Percentiles rank a stretch among this genome's conserved stretches.
Evolutionary conservation across 2,113 vertebrate species (phyloP).

Genomic region (Prochilodus magdalenae): DNA sequence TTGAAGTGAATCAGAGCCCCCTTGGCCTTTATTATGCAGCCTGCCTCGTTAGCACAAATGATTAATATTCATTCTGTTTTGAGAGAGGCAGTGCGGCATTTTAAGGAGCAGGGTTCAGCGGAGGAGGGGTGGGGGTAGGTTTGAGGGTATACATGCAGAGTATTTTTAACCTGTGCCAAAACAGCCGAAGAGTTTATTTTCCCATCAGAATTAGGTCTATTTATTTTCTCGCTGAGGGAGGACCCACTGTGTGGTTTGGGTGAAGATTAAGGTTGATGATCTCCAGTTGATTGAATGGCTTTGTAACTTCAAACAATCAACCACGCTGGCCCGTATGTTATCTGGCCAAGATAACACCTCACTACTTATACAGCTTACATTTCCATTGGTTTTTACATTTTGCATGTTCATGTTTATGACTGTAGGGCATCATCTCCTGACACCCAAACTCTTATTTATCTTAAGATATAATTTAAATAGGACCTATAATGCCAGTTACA

Average conservation of each 20-base stretch:
- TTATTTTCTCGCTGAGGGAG: constrained; percentile 1
- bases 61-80: constrained; percentile 63
- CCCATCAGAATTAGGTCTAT: constrained; percentile 2
- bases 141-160: background rate
- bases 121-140: constrained; percentile 2
- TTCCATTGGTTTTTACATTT: no score
- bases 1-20: constrained; percentile 39
- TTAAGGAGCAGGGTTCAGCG: constrained; percentile 27
- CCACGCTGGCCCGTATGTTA: no score
- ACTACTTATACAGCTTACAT: no score
- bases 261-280: background rate
- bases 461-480: no score
- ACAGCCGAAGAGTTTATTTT: background rate
- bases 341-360: no score
- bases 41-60: constrained; percentile 54
- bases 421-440: no score
- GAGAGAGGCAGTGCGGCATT: constrained; percentile 45
- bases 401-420: no score
- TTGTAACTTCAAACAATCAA: no score
- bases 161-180: constrained; percentile 35
- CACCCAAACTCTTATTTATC: no score
- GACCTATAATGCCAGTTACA: no score
- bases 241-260: background rate
- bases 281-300: background rate
- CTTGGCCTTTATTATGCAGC: constrained; percentile 53